These are phyloP conservation scores for Fulica atra DNA, from an alignment of 2,113 vertebrate species.

Conservation along the genomic window DNA sequence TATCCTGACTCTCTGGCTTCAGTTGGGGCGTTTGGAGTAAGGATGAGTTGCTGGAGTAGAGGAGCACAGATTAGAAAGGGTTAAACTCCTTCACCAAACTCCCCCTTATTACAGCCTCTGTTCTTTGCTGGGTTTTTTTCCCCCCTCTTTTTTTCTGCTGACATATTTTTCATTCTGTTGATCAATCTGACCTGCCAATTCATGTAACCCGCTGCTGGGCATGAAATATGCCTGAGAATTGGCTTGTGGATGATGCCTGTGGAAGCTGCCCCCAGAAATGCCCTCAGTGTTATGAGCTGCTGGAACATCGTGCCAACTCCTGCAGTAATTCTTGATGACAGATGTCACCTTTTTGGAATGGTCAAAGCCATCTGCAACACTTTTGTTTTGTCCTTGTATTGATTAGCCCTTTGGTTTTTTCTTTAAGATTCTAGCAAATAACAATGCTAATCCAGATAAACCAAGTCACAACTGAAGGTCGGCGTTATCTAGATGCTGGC, in stretches of 20 bases:
- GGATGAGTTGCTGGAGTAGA: background rate
- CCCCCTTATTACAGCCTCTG: background rate
- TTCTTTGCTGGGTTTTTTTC: background rate
- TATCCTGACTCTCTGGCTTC: background rate
- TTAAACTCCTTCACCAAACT: background rate
- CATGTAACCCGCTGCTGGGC: background rate
- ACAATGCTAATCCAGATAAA: slow-evolving; percentile 60
- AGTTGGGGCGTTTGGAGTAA: background rate
- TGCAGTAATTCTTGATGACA: slow-evolving; percentile 47
- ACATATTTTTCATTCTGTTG: background rate
- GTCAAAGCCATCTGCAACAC: slow-evolving; percentile 28
- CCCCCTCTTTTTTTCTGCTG: background rate
- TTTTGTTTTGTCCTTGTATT: slow-evolving; percentile 63
- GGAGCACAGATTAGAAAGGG: background rate
- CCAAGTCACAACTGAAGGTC: slow-evolving; percentile 49
- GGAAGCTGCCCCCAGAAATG: background rate
- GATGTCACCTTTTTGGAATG: slow-evolving; percentile 40
- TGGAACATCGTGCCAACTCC: background rate
- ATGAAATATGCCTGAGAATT: background rate
- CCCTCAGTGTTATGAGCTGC: background rate
- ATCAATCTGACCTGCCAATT: background rate
- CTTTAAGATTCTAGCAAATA: slow-evolving; percentile 59
- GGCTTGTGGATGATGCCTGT: background rate
- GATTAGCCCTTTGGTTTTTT: slow-evolving; percentile 41
- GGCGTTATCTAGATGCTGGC: background rate